phyloP scores from a whole-genome alignment of 2,113 vertebrate genomes.

The Capra hircus region DNA sequence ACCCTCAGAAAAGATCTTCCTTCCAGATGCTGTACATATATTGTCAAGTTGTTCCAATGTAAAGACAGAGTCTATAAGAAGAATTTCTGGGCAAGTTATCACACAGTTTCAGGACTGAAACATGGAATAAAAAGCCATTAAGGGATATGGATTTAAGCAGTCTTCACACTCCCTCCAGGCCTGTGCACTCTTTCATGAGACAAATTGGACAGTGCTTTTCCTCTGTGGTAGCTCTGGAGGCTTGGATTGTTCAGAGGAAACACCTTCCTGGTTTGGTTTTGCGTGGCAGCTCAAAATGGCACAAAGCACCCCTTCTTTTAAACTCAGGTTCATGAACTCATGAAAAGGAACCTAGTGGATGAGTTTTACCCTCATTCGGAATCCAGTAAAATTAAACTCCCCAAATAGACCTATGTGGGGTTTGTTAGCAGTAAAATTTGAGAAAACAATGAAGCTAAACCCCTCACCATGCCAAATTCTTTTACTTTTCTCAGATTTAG shows the following conservation, averaged over 20 bases:
- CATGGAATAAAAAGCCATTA: not conserved
- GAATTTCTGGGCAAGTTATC: slow-evolving; percentile 15
- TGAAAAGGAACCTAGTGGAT: not conserved
- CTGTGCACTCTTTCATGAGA: not conserved
- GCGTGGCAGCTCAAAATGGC: not conserved
- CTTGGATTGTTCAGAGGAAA: not conserved
- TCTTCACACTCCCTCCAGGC: not conserved
- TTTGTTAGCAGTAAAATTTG: not conserved
- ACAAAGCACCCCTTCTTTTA: not conserved
- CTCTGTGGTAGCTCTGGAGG: not conserved
- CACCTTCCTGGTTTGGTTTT: not conserved
- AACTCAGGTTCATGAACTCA: not conserved
- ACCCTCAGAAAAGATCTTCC: slow-evolving; percentile 4
- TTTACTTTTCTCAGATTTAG: not conserved
- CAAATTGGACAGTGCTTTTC: not conserved
- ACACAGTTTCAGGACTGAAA: not conserved
- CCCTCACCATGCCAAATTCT: not conserved
- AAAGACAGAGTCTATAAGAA: not conserved
- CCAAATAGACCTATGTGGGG: not conserved
- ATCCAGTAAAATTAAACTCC: not conserved
- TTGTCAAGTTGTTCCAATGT: not conserved
- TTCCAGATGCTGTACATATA: slow-evolving; percentile 7
- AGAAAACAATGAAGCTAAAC: not conserved
- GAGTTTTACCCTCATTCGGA: not conserved
- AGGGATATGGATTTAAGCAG: not conserved